Conservation (phyloP, 2,113 vertebrate species). For the Semnopithecus entellus region DNA sequence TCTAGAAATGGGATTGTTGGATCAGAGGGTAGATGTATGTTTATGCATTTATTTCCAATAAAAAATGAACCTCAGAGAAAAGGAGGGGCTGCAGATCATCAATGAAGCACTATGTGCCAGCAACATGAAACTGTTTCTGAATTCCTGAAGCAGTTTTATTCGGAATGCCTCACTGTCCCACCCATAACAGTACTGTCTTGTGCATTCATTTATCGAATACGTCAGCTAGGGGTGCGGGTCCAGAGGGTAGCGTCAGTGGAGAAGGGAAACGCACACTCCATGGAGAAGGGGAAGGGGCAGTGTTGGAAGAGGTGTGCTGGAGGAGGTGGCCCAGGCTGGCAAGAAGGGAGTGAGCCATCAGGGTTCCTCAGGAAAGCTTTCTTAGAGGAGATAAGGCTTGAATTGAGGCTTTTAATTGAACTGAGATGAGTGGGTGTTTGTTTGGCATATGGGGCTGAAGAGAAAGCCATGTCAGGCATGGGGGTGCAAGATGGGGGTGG, state of each 20-base stretch:
- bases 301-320: neutral
- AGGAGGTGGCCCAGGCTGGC: neutral
- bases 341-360: neutral
- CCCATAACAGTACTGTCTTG: neutral
- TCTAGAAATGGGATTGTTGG: neutral
- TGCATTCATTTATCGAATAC: neutral
- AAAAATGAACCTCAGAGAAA: neutral
- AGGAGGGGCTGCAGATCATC: neutral
- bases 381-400: neutral
- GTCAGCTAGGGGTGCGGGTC: neutral
- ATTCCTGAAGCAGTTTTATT: neutral
- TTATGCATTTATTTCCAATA: conserved; percentile 10
- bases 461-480: neutral
- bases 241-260: neutral
- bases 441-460: neutral
- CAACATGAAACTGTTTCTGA: neutral
- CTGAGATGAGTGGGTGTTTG: neutral
- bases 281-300: neutral
- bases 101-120: neutral
- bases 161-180: neutral
- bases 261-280: neutral
- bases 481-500: neutral
- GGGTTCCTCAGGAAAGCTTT: neutral
- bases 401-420: neutral
- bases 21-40: neutral